phyloP scores from a whole-genome alignment of 2,797 vertebrate genomes.

The Anabas testudineus region DNA sequence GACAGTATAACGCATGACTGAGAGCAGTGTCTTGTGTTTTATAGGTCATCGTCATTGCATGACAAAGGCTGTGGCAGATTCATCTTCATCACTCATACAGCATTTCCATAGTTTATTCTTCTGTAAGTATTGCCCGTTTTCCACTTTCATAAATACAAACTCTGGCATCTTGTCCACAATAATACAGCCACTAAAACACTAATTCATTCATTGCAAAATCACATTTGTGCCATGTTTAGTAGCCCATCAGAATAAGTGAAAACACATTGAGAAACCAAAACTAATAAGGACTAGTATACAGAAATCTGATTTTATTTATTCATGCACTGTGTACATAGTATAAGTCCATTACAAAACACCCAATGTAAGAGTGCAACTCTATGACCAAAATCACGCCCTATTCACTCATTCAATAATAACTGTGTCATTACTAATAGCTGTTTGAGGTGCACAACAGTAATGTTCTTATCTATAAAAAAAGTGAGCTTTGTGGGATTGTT shows the following conservation, averaged over 20 bases:
- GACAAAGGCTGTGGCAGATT: constrained; percentile 93
- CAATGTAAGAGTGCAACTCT: background rate
- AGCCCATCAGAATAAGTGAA: constrained; percentile 20
- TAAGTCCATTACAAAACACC: background rate
- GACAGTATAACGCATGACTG: constrained; percentile 81
- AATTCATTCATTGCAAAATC: constrained; percentile 37
- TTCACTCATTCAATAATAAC: too few species aligned
- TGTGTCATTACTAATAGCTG: too few species aligned
- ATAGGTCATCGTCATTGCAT: constrained; percentile 97
- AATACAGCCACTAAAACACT: constrained; percentile 21
- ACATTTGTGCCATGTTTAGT: constrained; percentile 22
- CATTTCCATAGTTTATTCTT: constrained; percentile 91
- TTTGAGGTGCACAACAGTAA: too few species aligned
- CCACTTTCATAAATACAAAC: constrained; percentile 60
- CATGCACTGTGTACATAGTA: too few species aligned
- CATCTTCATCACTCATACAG: constrained; percentile 89
- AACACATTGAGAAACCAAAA: constrained; percentile 3
- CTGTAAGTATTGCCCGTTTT: constrained; percentile 92
- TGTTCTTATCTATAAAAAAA: too few species aligned
- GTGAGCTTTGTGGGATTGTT: too few species aligned
- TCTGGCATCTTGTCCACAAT: constrained; percentile 10
- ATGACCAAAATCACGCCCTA: too few species aligned
- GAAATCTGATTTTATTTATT: background rate
- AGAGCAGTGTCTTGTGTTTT: constrained; percentile 94
- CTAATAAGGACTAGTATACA: background rate